These are phyloP conservation scores for Scyliorhinus canicula DNA, from an alignment of 2,797 vertebrate species.

Conservation along the genomic window DNA sequence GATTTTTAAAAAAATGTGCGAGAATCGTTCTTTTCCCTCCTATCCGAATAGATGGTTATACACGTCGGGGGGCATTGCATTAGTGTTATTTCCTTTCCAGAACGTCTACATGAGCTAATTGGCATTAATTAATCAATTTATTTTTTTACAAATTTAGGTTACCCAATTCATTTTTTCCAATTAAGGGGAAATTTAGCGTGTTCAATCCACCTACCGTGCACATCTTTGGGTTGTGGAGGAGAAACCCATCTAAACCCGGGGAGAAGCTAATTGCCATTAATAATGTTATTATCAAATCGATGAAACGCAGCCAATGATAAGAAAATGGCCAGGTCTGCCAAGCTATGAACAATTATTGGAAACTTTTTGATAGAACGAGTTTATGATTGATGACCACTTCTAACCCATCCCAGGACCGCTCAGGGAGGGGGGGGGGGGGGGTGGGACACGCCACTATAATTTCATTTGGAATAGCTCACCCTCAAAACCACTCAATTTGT, in stretches of 20 bases:
- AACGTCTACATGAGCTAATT: background rate
- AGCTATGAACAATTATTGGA: background rate
- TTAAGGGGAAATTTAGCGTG: too few relatives aligned
- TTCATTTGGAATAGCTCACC: background rate
- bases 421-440: too few relatives aligned
- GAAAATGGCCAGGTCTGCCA: background rate
- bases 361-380: background rate
- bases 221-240: too few relatives aligned
- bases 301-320: background rate
- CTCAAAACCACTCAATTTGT: background rate
- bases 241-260: too few relatives aligned
- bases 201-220: too few relatives aligned
- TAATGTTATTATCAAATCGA: background rate
- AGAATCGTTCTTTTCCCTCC: background rate
- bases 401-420: background rate
- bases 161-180: too few relatives aligned
- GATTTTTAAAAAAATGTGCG: background rate
- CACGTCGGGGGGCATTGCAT: background rate
- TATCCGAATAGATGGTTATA: background rate
- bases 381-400: background rate
- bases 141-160: too few relatives aligned
- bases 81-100: background rate
- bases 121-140: too few relatives aligned
- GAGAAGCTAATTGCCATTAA: background rate
- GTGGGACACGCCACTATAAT: background rate